phyloP scores from a whole-genome alignment of 2,797 vertebrate species.

The Sebastes vulpes region DNA sequence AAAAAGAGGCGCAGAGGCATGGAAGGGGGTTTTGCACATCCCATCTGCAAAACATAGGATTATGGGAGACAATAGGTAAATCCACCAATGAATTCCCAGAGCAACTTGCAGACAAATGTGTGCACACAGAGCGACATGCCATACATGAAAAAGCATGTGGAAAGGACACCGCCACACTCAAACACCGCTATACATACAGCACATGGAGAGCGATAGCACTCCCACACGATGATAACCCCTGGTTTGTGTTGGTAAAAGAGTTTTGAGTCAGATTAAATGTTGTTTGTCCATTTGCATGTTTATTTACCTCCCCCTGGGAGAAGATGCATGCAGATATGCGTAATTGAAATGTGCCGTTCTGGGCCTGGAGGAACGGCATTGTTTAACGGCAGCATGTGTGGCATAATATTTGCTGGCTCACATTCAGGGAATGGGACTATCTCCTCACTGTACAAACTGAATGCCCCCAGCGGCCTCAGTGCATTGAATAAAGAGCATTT shows the following conservation, averaged over 20 bases:
- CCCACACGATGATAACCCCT: constrained; percentile 33
- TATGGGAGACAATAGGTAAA: constrained; percentile 80
- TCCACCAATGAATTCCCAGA: constrained; percentile 58
- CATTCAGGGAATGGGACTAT: constrained; percentile 44
- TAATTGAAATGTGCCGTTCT: constrained; percentile 68
- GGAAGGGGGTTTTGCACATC: constrained; percentile 62
- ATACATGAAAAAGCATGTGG: constrained; percentile 27
- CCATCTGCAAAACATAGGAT: constrained; percentile 82
- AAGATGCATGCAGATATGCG: constrained; percentile 35
- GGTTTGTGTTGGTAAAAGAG: constrained; percentile 25
- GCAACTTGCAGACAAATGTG: constrained; percentile 48
- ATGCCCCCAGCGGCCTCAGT: constrained; percentile 16
- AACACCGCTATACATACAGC: background rate
- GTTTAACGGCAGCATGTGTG: constrained; percentile 70
- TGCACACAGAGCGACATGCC: constrained; percentile 12
- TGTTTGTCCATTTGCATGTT: constrained; percentile 54
- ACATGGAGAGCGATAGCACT: background rate
- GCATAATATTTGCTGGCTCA: constrained; percentile 56
- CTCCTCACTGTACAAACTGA: constrained; percentile 34
- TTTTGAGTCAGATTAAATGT: constrained; percentile 54
- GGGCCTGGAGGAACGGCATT: constrained; percentile 46
- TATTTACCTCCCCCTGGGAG: constrained; percentile 46
- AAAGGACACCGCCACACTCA: constrained; percentile 13
- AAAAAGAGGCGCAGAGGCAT: constrained; percentile 42
- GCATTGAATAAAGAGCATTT: constrained; percentile 42